These are phyloP conservation scores for Chaenocephalus aceratus DNA, from an alignment of 2,113 vertebrate species.

Conservation along the genomic window DNA sequence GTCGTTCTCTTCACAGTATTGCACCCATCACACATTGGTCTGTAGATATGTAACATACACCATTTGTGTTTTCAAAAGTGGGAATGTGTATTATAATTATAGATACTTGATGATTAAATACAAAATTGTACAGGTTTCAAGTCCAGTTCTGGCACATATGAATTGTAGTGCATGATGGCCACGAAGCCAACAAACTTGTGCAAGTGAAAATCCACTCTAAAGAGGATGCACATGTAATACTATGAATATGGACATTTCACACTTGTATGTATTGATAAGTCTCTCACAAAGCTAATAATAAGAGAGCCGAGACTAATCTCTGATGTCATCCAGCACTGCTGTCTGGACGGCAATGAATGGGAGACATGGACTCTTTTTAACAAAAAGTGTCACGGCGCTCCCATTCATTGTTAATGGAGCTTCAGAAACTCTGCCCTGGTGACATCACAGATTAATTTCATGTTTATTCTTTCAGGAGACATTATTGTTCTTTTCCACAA, in stretches of 20 bases:
- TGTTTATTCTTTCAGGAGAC: conserved; percentile 37
- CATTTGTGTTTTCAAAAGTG: conserved; percentile 75
- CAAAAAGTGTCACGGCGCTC: conserved; percentile 31
- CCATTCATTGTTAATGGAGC: conserved; percentile 43
- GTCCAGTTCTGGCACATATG: conserved; percentile 86
- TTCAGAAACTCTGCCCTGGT: conserved; percentile 36
- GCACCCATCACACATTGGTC: conserved; percentile 77
- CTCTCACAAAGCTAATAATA: conserved; percentile 56
- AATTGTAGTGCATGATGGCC: conserved; percentile 73
- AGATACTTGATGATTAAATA: conserved; percentile 86
- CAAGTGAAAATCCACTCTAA: conserved; percentile 67
- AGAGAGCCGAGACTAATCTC: conserved; percentile 41
- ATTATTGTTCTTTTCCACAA: conserved; percentile 27
- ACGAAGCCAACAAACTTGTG: conserved; percentile 65
- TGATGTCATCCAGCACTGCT: conserved; percentile 33
- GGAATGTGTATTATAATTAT: conserved; percentile 82
- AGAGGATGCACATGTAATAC: conserved; percentile 62
- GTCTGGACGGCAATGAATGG: conserved; percentile 32
- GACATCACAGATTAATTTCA: conserved; percentile 25
- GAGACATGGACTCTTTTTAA: conserved; percentile 16
- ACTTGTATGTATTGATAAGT: conserved; percentile 47
- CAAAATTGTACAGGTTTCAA: conserved; percentile 83
- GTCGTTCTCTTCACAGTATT: conserved; percentile 77
- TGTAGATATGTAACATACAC: conserved; percentile 89
- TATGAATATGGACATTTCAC: conserved; percentile 61